A percentile compares a stretch with the other conserved stretches of the same genome.
These are phyloP conservation scores for Zaprionus gabonicus DNA, from an alignment of 1,140 invertebrate species.

Conservation along the genomic window DNA sequence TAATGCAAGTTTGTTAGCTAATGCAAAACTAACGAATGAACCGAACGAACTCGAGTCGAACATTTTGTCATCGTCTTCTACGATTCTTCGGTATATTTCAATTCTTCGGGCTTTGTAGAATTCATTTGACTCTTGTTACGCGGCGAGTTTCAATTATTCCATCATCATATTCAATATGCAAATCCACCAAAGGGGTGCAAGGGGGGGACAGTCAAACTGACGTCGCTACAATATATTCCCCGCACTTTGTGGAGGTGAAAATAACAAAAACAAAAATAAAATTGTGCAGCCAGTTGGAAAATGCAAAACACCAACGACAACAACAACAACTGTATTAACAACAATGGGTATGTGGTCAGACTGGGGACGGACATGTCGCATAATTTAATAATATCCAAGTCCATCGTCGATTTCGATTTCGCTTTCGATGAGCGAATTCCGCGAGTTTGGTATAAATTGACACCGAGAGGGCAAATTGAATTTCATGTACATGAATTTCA, in stretches of 20 bases:
- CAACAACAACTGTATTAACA: conserved; percentile 8
- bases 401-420: conserved; percentile 35
- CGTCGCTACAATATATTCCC: conserved; percentile 24
- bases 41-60: background rate
- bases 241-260: conserved; percentile 46
- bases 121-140: conserved; percentile 49
- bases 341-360: conserved; percentile 30
- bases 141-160: conserved; percentile 65
- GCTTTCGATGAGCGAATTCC: conserved; percentile 29
- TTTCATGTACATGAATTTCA: conserved; percentile 39
- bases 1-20: conserved; percentile 27
- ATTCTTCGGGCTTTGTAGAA: conserved; percentile 5
- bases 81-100: conserved; percentile 7
- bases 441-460: conserved; percentile 44
- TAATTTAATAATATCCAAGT: conserved; percentile 72
- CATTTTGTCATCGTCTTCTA: conserved; percentile 17
- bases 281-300: conserved; percentile 71
- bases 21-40: conserved; percentile 19
- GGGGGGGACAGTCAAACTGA: background rate
- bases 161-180: conserved; percentile 76
- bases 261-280: conserved; percentile 34
- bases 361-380: conserved; percentile 38
- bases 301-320: conserved; percentile 54
- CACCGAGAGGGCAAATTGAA: conserved; percentile 47
- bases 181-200: conserved; percentile 36